Conservation (phyloP, 2,888 invertebrate species). For the Danaus chrysippus region DNA sequence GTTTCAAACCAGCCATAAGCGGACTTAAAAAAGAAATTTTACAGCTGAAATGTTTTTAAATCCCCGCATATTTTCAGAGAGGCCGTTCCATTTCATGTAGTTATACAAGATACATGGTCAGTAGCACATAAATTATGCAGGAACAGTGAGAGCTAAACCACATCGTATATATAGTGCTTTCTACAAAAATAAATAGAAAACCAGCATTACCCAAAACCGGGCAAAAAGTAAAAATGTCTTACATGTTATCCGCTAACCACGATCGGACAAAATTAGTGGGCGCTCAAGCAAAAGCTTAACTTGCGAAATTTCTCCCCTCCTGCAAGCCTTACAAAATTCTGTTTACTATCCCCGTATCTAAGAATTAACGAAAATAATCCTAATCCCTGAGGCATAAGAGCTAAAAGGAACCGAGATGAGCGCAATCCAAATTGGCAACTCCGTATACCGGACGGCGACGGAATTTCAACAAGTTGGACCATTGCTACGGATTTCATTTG, state of each 20-base stretch:
- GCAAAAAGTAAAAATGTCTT: constrained; percentile 55
- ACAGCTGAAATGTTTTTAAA: background rate
- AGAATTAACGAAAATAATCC: constrained; percentile 45
- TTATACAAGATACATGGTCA: constrained; percentile 33
- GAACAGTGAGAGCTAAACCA: constrained; percentile 33
- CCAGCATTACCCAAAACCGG: constrained; percentile 23
- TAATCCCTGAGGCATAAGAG: constrained; percentile 46
- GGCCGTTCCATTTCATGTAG: constrained; percentile 30
- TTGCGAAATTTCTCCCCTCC: constrained; percentile 68
- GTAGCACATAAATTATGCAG: constrained; percentile 36
- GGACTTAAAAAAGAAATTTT: background rate
- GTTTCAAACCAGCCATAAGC: too few species aligned
- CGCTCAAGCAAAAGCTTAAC: constrained; percentile 67
- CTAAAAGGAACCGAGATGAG: constrained; percentile 38
- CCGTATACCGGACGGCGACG: constrained; percentile 62
- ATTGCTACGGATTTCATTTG: constrained; percentile 50
- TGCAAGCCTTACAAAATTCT: constrained; percentile 32
- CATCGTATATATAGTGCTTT: constrained; percentile 35
- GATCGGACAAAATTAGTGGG: constrained; percentile 73
- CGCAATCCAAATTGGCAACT: constrained; percentile 57
- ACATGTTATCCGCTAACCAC: constrained; percentile 62
- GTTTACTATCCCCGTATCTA: constrained; percentile 29
- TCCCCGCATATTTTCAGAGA: constrained; percentile 19
- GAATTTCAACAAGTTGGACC: constrained; percentile 77
- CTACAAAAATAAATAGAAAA: constrained; percentile 32